These are phyloP conservation scores for Merluccius polli DNA, from an alignment of 2,797 vertebrate species.

Conservation along the genomic window DNA sequence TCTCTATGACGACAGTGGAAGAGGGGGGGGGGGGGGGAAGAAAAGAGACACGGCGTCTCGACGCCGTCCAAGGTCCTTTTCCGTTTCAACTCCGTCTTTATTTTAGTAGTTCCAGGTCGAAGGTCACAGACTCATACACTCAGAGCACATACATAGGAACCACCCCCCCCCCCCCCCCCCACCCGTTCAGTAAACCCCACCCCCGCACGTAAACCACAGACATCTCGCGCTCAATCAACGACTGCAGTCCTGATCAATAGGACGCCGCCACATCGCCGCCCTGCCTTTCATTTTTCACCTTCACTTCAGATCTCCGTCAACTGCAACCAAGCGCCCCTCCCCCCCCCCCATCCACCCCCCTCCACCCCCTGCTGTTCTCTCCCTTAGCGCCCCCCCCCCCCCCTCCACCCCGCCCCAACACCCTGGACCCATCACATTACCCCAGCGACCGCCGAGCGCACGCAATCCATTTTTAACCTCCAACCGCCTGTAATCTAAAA, in stretches of 20 bases:
- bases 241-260: neutral
- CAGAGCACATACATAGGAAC: neutral
- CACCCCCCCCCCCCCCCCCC: neutral
- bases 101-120: conserved; percentile 56
- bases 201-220: neutral
- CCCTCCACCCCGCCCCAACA: neutral
- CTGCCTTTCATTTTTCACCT: neutral
- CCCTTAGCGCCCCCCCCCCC: too few species aligned
- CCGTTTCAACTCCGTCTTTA: conserved; percentile 42
- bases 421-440: neutral
- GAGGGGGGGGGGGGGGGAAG: conserved; percentile 36
- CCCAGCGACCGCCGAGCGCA: neutral
- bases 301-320: neutral
- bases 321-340: neutral
- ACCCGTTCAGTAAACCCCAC: neutral
- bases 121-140: conserved; percentile 46
- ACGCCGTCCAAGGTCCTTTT: conserved; percentile 46
- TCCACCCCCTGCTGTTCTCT: neutral
- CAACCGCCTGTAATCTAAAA: conserved; percentile 3
- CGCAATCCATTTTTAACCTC: neutral
- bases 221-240: neutral
- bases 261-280: neutral
- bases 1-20: conserved; percentile 52
- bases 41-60: conserved; percentile 32
- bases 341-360: too few species aligned